Evolutionary conservation across 30 jellyfish, hydroid and myxozoan species (phyloP), one percentile per base, ranked within the genome.

Genomic region (Catostylus mosaicus): DNA sequence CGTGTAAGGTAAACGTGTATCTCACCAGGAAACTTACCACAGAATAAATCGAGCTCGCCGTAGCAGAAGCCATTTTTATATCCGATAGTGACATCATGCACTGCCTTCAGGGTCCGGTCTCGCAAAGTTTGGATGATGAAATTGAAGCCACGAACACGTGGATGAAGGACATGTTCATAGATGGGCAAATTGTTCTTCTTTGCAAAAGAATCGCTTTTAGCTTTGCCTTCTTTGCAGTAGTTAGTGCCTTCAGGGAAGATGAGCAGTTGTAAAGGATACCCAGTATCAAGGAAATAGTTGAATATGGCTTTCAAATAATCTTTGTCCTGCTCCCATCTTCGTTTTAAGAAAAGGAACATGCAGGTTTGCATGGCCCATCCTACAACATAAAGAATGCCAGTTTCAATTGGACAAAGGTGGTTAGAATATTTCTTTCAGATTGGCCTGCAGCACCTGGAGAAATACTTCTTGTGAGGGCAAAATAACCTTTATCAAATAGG

Each of bases 281-380:
- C 75, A 11, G 70, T 71, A 72, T 92, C 97, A 30, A 86, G 88
- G 83, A 78, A 92, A 40, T 86, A 92, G 67, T 92, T 72, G 22
- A 92, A 84, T 34, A 86, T 72, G 30, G 84, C 66, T 19, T 69
- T 79, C 77, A 92, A 59, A 67, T 92, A 92, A 6, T 80, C 86
- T 30, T 82, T 82, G 84, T 92, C 98, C 29, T 80, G 80, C 26
- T 92, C 98, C 98, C 98, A 92, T 67, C 88, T 82, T 30, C 98
- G 95, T 32, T 67, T 88, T 22, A 92, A 86, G 75, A 92, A 92
- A 31, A 86, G 82, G 47, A 30, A 92, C 89, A 92, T 66, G 51
- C 68, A 77, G 48, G 75, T 86, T 47, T 92, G 98, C 97, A 92
- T 92, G 14, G 95, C 95, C 98, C 98, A 92, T 27, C 98, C 98